Conservation (phyloP, 2,888 invertebrate species). For the Cepaea hortensis region DNA sequence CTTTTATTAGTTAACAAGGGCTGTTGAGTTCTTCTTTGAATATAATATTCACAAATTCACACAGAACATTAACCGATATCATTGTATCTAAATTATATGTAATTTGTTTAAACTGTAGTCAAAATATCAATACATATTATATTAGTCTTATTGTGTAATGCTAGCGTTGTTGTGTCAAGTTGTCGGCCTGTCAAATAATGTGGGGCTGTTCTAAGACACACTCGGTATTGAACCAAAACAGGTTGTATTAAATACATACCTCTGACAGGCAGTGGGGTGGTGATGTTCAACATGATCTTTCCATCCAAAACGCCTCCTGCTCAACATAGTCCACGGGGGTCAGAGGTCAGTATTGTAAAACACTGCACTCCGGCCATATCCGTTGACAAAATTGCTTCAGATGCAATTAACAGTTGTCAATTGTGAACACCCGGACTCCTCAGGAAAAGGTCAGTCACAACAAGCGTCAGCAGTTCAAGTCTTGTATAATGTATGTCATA, state of each 20-base stretch:
- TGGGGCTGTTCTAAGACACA: too few relatives aligned
- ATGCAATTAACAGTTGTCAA: too few relatives aligned
- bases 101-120: too few relatives aligned
- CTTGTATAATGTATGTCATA: neutral
- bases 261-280: constrained; percentile 42
- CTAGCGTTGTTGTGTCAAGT: too few relatives aligned
- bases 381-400: neutral
- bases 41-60: too few relatives aligned
- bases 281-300: constrained; percentile 43
- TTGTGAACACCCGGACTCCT: neutral
- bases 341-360: constrained; percentile 47
- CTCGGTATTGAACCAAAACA: too few relatives aligned
- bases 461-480: neutral
- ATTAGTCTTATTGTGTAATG: too few relatives aligned
- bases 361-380: constrained; percentile 43
- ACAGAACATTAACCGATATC: too few relatives aligned
- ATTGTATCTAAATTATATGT: neutral
- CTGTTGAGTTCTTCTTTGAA: too few relatives aligned
- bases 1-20: too few relatives aligned
- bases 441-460: neutral
- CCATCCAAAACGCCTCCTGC: constrained; percentile 47
- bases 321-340: constrained; percentile 50
- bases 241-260: constrained; percentile 16
- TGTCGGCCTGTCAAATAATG: too few relatives aligned
- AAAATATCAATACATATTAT: too few relatives aligned